Conservation (phyloP, 2,888 invertebrate genomes). For the Oscheius sp. region DNA sequence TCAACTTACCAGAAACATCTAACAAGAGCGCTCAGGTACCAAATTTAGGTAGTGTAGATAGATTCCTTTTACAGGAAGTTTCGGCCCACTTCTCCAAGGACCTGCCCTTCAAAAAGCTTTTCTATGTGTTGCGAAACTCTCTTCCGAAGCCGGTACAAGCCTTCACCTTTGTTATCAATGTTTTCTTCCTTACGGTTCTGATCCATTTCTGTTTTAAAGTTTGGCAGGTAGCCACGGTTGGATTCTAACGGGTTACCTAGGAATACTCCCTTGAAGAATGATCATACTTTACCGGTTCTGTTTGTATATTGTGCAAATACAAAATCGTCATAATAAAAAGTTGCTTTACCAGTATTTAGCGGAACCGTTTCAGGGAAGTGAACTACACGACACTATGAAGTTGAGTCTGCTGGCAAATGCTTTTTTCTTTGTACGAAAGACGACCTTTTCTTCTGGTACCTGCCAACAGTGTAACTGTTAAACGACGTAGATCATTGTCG, state of each 20-base stretch:
- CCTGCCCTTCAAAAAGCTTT: constrained; percentile 38
- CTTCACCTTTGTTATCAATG: not conserved
- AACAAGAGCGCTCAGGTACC: constrained; percentile 56
- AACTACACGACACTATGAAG: no score
- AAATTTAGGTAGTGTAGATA: not conserved
- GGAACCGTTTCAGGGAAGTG: no score
- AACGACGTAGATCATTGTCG: not conserved
- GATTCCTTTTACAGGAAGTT: not conserved
- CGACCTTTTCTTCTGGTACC: not conserved
- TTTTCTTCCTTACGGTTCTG: not conserved
- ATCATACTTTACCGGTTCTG: no score
- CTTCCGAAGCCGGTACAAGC: constrained; percentile 11
- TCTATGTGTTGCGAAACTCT: constrained; percentile 4
- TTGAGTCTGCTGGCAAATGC: not conserved
- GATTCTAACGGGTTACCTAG: no score
- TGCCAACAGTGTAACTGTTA: not conserved
- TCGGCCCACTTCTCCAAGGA: constrained; percentile 45
- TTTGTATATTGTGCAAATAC: no score
- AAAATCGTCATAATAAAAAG: no score
- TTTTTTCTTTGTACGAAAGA: not conserved
- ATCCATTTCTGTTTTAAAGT: no score
- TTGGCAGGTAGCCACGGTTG: no score
- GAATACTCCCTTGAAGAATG: no score
- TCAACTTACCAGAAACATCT: constrained; percentile 63
- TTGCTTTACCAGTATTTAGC: no score